phyloP scores from a whole-genome alignment of 2,888 invertebrate genomes.

The Caenorhabditis macrosperma region DNA sequence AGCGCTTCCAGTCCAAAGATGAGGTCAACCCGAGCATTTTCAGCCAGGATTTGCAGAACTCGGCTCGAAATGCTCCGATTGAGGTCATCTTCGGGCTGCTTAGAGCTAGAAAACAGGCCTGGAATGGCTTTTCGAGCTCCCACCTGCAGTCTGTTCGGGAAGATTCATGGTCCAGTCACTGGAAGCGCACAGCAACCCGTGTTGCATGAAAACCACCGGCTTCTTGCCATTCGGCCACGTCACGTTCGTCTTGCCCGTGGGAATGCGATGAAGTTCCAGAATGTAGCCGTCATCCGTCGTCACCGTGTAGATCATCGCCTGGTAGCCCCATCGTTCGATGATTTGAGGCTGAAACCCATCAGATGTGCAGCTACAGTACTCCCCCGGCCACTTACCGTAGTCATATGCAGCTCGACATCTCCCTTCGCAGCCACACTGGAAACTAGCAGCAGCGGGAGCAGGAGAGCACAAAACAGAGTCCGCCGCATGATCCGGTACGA shows the following conservation, averaged over 20 bases:
- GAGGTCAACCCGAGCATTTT: too few relatives aligned
- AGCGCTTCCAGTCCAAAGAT: too few relatives aligned
- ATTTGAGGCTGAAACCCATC: slow-evolving; percentile 69
- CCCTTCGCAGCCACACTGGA: slow-evolving; percentile 19
- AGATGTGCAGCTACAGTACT: neutral
- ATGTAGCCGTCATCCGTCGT: slow-evolving; percentile 89
- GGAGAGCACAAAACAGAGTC: slow-evolving; percentile 8
- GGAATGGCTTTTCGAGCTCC: neutral
- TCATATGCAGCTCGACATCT: slow-evolving; percentile 58
- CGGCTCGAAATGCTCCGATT: too few relatives aligned
- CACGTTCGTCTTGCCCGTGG: slow-evolving; percentile 81
- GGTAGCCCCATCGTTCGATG: slow-evolving; percentile 80
- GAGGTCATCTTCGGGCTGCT: too few relatives aligned
- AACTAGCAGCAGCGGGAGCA: neutral
- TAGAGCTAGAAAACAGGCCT: too few relatives aligned
- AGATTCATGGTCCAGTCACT: slow-evolving; percentile 73
- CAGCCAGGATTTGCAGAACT: too few relatives aligned
- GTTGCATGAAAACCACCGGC: slow-evolving; percentile 85
- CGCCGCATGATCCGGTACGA: neutral
- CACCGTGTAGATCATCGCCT: slow-evolving; percentile 74
- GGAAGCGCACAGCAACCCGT: slow-evolving; percentile 84
- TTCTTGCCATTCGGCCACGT: slow-evolving; percentile 56
- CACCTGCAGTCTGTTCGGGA: slow-evolving; percentile 65
- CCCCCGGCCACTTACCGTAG: slow-evolving; percentile 30
- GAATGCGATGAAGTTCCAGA: slow-evolving; percentile 89